A percentile compares a stretch with the other conserved stretches of the same genome.
phyloP scores from a whole-genome alignment of 37 sponge, comb jelly and placozoan genomes.

The Eunapius fragilis region DNA sequence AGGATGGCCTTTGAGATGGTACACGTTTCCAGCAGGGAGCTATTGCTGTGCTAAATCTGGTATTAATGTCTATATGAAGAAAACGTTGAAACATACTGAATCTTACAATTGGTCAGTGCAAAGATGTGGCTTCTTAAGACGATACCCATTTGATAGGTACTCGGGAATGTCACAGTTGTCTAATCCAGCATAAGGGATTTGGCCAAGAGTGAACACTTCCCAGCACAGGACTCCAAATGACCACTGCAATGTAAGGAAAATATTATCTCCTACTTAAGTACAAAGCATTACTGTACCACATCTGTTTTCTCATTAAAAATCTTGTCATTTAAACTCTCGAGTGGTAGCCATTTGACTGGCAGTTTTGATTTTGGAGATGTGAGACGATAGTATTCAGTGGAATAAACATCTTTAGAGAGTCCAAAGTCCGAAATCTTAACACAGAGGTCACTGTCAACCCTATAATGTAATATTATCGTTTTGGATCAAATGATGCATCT shows the following conservation, averaged over 20 bases:
- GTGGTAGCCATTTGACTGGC: conserved; percentile 47
- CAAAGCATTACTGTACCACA: conserved; percentile 3
- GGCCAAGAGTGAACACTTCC: conserved; percentile 58
- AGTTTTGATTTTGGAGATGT: conserved; percentile 3
- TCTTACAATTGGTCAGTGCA: conserved; percentile 46
- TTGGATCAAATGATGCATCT: too few species aligned
- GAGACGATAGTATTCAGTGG: conserved; percentile 13
- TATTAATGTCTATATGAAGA: too few species aligned
- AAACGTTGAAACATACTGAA: too few species aligned
- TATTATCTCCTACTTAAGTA: too few species aligned
- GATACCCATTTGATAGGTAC: conserved; percentile 31
- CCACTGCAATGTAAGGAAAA: conserved; percentile 29
- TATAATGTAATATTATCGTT: neutral
- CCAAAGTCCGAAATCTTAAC: conserved; percentile 48
- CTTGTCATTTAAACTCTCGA: conserved; percentile 28
- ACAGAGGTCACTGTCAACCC: conserved; percentile 21
- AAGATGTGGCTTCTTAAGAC: conserved; percentile 42
- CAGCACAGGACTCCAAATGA: conserved; percentile 64
- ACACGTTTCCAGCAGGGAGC: too few species aligned
- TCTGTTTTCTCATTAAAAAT: conserved; percentile 46
- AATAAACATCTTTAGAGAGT: conserved; percentile 30
- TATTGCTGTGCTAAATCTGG: too few species aligned
- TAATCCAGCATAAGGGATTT: conserved; percentile 46
- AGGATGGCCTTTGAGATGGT: too few species aligned
- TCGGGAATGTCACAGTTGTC: conserved; percentile 58